Base-by-base conservation (phyloP, 2,888 invertebrate species). In the Phyto melanocephala region DNA sequence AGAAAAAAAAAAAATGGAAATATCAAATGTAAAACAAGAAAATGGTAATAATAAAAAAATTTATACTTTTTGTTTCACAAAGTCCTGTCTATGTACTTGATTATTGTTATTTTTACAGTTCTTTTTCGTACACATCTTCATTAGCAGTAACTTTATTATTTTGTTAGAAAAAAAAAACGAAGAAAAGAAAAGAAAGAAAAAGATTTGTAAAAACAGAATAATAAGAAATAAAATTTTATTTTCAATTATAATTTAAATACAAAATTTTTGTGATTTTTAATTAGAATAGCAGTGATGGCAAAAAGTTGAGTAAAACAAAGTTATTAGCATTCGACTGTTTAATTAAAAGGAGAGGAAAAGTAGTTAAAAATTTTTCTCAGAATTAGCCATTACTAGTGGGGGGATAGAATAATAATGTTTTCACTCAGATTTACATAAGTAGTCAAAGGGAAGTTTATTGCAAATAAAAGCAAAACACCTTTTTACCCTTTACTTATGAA, bases 101-200 rank as follows among this genome's bases (percentile, higher is more conserved):
- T 72, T 50, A 62, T 62, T 62, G 45, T 72, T 60, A 22, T 37
- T 22, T 71, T 17, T 60, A 13, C 22, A 22, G 22, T 40, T 15
- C 6, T 40, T 22, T 50, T n/a, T 28, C 28, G 3, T 37, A 17
- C 13, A 24, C 15, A 60, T 50, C 47, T 71, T 71, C 60, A 47
- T 68, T 58, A 58, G n/a, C n/a, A n/a, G 56, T 15, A 33, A 58
- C n/a, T 58, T 71, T 58, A 22, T 58, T 58, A 33, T 50, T 20
- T 60, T 37, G 17, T 17, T 52, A 1, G 15, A 20, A 33, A 52
- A 11, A 52, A 37, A 13, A 67, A 58, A 13, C 17, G 52, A 5
- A 40, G 10, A 54, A 24, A 24, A 22, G 2, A 13, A 7, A n/a
- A 7, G 13, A 42, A 5, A 42, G n/a, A n/a, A n/a, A 17, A 50